phyloP scores from a whole-genome alignment of 2,888 invertebrate species.

The Euzetes globulus region DNA sequence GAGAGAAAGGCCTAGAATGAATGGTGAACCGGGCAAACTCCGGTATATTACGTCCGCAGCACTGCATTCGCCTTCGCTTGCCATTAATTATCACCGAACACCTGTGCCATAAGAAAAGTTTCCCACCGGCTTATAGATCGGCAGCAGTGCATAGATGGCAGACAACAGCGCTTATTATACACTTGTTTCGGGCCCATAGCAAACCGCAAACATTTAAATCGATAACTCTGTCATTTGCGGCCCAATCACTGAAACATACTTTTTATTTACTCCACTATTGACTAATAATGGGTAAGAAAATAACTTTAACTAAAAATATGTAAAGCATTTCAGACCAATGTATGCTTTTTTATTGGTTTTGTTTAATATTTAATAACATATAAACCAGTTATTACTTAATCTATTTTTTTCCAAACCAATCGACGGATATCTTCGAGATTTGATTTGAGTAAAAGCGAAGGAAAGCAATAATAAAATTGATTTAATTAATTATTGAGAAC shows the following conservation, averaged over 20 bases:
- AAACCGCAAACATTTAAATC: background rate
- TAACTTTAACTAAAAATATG: background rate
- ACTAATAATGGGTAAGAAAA: background rate
- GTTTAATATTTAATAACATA: no score
- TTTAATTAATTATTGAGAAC: slow-evolving; percentile 8
- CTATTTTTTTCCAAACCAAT: background rate
- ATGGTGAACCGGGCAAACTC: slow-evolving; percentile 22
- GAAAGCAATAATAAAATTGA: background rate
- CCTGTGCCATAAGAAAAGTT: slow-evolving; percentile 38
- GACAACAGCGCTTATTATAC: background rate
- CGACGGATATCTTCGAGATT: background rate
- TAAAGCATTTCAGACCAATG: background rate
- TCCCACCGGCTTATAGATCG: slow-evolving; percentile 36
- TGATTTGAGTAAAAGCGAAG: background rate
- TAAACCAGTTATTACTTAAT: background rate
- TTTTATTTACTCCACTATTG: background rate
- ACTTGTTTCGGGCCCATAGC: background rate
- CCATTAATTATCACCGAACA: slow-evolving; percentile 40
- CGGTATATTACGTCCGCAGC: slow-evolving; percentile 8
- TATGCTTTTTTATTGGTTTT: background rate
- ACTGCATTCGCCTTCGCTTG: slow-evolving; percentile 30
- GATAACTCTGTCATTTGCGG: slow-evolving; percentile 1
- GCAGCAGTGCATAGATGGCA: background rate
- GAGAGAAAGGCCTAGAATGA: background rate
- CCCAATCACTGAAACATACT: background rate